Conservation (phyloP, 2,113 vertebrate species). For the Toxotes jaculatrix region DNA sequence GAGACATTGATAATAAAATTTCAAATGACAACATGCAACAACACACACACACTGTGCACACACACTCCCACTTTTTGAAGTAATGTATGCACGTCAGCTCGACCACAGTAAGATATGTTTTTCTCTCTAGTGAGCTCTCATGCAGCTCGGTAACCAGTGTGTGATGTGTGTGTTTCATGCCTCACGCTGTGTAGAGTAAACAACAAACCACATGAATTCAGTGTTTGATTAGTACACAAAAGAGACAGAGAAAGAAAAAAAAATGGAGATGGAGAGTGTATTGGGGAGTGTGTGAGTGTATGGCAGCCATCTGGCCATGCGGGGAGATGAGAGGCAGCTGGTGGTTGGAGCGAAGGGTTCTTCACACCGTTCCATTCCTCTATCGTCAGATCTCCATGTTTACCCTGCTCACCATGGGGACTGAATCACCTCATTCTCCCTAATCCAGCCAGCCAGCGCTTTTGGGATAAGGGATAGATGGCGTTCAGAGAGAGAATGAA, state of each 20-base stretch:
- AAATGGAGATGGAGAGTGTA: slow-evolving; percentile 2
- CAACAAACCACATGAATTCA: slow-evolving; percentile 58
- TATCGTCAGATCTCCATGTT: slow-evolving; percentile 71
- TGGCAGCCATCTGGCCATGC: slow-evolving; percentile 64
- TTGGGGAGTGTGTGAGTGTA: slow-evolving; percentile 25
- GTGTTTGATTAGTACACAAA: slow-evolving; percentile 51
- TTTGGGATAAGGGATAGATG: slow-evolving; percentile 12
- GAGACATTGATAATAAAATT: neutral
- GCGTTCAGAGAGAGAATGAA: neutral
- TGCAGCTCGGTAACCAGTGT: slow-evolving; percentile 33
- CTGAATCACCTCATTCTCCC: slow-evolving; percentile 52
- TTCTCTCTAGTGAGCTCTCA: slow-evolving; percentile 30
- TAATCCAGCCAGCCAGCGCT: slow-evolving; percentile 27
- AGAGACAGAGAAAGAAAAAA: neutral
- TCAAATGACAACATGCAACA: slow-evolving; percentile 5
- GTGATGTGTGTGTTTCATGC: slow-evolving; percentile 46
- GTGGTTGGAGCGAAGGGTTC: slow-evolving; percentile 49
- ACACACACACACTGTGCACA: neutral
- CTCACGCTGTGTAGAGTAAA: slow-evolving; percentile 48
- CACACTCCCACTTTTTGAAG: slow-evolving; percentile 9
- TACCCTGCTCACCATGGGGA: slow-evolving; percentile 63
- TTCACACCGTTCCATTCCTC: slow-evolving; percentile 62
- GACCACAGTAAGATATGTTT: slow-evolving; percentile 11
- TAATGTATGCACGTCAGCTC: slow-evolving; percentile 6
- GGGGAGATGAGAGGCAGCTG: slow-evolving; percentile 67